Evolutionary conservation across 1,140 invertebrate species (phyloP), one percentile per base, ranked within the genome.

Genomic region (Drosophila kohkoa): DNA sequence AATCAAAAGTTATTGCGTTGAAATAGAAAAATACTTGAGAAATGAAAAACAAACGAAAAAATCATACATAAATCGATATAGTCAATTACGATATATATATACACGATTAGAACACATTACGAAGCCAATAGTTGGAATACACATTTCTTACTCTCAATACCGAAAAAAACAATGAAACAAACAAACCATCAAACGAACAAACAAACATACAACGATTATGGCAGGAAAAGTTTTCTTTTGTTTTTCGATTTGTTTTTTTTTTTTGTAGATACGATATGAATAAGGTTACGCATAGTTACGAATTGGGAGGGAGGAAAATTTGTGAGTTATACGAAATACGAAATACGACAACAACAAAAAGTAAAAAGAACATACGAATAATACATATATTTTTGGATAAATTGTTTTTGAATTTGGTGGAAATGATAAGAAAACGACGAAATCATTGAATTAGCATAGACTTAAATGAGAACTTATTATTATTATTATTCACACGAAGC

Each of bases 121-220:
- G 80, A 81, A 83, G 83, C 83, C 83, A 88, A 88, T 88, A 79
- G 80, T 82, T 82, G 69, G 58, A 81, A 78, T 73, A 88, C 85
- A 88, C 77, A 88, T 67, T 83, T 78, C 38, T 80, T 88, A 83
- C 74, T 81, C 52, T 87, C 77, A 88, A 81, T 85, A 64, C 48
- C 20, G 20, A 41, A 83, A 71, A 63, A 77, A 83, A 85, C 81
- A 83, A 85, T 45, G 59, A 73, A 77, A 77, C 80, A 88, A 82
- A 77, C 82, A 67, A 82, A 74, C 82, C 38, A 87, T 82, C 82
- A 82, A 75, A 75, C 73, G 5, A 75, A 83, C 83, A 87, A 82
- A 87, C 82, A 82, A 75, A 75, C 73, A 7, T 75, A 89, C 83
- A 88, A 89, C 85, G 67, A 72, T 89, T 88, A 88, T 88, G 83